Evolutionary conservation across 1,140 invertebrate species (phyloP).

Genomic region (Zelostemma sp.): DNA sequence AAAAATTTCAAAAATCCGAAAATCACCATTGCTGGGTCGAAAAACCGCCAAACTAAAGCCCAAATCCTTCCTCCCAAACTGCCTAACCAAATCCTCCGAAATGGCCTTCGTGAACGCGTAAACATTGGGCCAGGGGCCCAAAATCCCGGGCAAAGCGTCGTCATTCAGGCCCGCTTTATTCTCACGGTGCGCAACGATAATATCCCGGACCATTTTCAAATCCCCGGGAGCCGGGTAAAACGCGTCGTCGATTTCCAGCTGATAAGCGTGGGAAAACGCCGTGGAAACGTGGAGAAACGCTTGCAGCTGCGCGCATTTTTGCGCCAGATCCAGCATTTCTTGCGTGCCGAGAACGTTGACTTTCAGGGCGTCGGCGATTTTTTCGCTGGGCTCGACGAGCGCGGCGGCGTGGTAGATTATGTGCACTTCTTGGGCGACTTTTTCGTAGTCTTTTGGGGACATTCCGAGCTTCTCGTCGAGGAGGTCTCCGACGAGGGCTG

Average conservation of each 20-base stretch:
- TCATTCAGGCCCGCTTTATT: slow-evolving; percentile 43
- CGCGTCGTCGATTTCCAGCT: slow-evolving; percentile 69
- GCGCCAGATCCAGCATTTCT: slow-evolving; percentile 74
- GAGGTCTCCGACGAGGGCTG: slow-evolving; percentile 78
- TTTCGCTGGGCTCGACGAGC: slow-evolving; percentile 89
- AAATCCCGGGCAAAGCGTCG: slow-evolving; percentile 56
- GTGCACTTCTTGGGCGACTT: slow-evolving; percentile 73
- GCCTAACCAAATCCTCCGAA: slow-evolving; percentile 73
- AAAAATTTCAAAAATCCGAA: too few species aligned
- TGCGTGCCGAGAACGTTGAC: slow-evolving; percentile 76
- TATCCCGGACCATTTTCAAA: slow-evolving; percentile 66
- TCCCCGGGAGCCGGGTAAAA: slow-evolving; percentile 68
- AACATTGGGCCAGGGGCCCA: slow-evolving; percentile 72
- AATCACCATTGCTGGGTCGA: slow-evolving; percentile 74
- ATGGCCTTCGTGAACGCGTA: slow-evolving; percentile 75
- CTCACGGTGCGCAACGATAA: slow-evolving; percentile 53
- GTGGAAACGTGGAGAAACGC: slow-evolving; percentile 54
- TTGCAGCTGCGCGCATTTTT: slow-evolving; percentile 70
- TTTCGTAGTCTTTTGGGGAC: slow-evolving; percentile 72
- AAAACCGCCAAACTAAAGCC: slow-evolving; percentile 74
- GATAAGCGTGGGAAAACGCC: slow-evolving; percentile 48
- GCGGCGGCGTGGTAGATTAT: slow-evolving; percentile 92
- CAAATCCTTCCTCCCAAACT: slow-evolving; percentile 63
- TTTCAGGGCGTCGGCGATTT: slow-evolving; percentile 75
- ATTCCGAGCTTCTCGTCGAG: slow-evolving; percentile 78